Evolutionary conservation across 2,888 invertebrate genomes (phyloP).

Genomic region (Oligia strigilis): DNA sequence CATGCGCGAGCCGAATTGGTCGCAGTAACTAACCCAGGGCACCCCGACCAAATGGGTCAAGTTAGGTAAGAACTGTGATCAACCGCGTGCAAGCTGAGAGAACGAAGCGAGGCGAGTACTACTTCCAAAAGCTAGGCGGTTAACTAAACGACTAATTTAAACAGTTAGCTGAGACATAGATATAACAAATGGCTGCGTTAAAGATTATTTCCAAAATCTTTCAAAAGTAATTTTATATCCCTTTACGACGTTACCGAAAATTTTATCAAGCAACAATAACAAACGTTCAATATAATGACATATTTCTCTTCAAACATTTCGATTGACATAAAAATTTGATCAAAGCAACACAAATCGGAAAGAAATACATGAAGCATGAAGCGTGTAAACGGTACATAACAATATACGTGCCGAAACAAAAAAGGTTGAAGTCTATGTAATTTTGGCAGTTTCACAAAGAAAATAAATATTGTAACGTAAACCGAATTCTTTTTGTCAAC

Average conservation of each 20-base stretch:
- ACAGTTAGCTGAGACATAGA: too few relatives aligned
- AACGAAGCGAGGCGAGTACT: too few relatives aligned
- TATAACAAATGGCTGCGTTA: background rate
- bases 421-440: slow-evolving; percentile 43
- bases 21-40: too few relatives aligned
- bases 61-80: too few relatives aligned
- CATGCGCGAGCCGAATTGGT: too few relatives aligned
- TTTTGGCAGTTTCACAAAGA: slow-evolving; percentile 61
- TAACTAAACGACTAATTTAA: too few relatives aligned
- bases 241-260: slow-evolving; percentile 17
- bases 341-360: slow-evolving; percentile 36
- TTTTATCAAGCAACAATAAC: slow-evolving; percentile 17
- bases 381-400: slow-evolving; percentile 42
- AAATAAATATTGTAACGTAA: slow-evolving; percentile 63
- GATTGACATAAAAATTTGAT: slow-evolving; percentile 21
- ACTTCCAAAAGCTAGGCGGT: too few relatives aligned
- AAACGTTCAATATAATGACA: slow-evolving; percentile 37
- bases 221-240: slow-evolving; percentile 10
- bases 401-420: slow-evolving; percentile 42
- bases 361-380: slow-evolving; percentile 24
- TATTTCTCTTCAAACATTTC: slow-evolving; percentile 28
- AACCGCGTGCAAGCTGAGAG: too few relatives aligned
- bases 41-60: too few relatives aligned
- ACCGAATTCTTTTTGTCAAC: slow-evolving; percentile 68
- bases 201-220: background rate